These are phyloP conservation scores for Tenualosa ilisha DNA, from an alignment of 2,797 vertebrate genomes.

Conservation along the genomic window DNA sequence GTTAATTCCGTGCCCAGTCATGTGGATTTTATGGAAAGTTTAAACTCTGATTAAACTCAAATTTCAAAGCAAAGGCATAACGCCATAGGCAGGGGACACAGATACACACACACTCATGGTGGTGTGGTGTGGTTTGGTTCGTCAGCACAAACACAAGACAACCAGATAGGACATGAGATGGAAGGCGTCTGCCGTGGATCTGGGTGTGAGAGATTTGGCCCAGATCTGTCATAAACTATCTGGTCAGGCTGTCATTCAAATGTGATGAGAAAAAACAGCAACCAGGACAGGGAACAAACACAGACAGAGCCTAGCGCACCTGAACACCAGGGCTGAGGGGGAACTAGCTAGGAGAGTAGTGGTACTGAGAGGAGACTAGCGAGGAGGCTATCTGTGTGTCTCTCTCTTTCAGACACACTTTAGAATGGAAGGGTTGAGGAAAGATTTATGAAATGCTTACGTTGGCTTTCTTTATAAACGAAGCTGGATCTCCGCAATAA, in stretches of 20 bases:
- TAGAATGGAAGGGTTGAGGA: slow-evolving; percentile 37
- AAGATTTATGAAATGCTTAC: slow-evolving; percentile 67
- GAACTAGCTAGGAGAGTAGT: not conserved
- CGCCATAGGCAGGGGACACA: not conserved
- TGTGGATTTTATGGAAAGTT: not conserved
- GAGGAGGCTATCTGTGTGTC: slow-evolving; percentile 26
- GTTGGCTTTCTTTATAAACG: slow-evolving; percentile 83
- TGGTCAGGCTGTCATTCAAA: too few species aligned
- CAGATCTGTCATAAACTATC: too few species aligned
- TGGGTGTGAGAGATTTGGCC: not conserved
- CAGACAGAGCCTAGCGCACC: not conserved
- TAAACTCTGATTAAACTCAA: not conserved
- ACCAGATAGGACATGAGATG: not conserved
- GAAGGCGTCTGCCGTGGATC: not conserved
- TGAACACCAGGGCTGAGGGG: not conserved
- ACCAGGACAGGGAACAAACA: not conserved
- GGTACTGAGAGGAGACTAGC: too few species aligned
- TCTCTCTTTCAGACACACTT: slow-evolving; percentile 33
- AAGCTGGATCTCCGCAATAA: slow-evolving; percentile 70
- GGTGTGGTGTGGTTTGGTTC: too few species aligned
- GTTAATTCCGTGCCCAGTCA: not conserved
- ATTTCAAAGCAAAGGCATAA: not conserved
- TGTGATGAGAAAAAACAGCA: too few species aligned
- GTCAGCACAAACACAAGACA: not conserved
- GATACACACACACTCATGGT: not conserved